Conservation (phyloP, 2,113 vertebrate genomes). For the Corythornis cristatus region DNA sequence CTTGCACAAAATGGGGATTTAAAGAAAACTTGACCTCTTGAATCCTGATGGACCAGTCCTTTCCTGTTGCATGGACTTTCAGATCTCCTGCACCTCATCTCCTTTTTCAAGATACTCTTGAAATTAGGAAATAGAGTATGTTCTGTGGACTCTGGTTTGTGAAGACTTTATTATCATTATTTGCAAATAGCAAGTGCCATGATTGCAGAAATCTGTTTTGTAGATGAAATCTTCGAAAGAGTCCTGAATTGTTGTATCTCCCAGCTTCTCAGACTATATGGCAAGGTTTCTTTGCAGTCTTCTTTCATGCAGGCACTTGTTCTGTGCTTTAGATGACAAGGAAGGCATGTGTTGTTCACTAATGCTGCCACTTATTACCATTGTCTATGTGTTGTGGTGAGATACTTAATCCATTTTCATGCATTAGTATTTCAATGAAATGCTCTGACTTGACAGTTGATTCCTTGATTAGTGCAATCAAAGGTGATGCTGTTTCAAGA, state of each 20-base stretch:
- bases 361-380: background rate
- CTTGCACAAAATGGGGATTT: background rate
- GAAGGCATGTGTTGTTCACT: background rate
- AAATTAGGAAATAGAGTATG: background rate
- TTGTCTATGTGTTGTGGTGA: slow-evolving; percentile 27
- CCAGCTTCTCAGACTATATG: background rate
- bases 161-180: background rate
- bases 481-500: slow-evolving; percentile 29
- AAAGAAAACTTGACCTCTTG: background rate
- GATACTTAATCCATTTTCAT: slow-evolving; percentile 56
- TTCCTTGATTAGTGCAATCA: slow-evolving; percentile 11
- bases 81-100: background rate
- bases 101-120: background rate
- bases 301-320: background rate
- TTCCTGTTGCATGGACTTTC: background rate
- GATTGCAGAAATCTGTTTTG: background rate
- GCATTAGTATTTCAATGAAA: slow-evolving; percentile 17
- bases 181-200: background rate
- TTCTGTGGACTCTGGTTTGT: background rate
- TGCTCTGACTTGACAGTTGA: slow-evolving; percentile 8
- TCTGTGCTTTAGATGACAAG: background rate
- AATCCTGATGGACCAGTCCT: background rate
- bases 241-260: background rate
- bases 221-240: background rate
- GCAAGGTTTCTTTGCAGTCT: background rate